Conservation (phyloP, 2,888 invertebrate species). For the Melitaea athalia region DNA sequence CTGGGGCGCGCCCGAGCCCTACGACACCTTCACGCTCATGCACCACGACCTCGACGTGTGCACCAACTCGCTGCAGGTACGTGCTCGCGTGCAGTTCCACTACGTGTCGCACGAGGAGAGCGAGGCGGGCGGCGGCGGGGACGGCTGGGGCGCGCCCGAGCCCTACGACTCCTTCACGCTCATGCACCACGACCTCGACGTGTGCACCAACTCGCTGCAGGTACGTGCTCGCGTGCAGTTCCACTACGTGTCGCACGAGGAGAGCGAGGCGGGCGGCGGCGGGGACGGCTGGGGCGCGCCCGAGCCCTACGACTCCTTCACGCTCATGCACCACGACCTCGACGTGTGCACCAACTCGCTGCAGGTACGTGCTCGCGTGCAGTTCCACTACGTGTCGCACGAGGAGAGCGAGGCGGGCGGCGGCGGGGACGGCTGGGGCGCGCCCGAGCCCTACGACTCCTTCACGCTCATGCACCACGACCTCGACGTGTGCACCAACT, state of each 20-base stretch:
- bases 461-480: constrained; percentile 99
- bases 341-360: constrained; percentile 97
- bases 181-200: constrained; percentile 98
- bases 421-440: constrained; percentile 86
- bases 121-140: constrained; percentile 73
- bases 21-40: constrained; percentile 98
- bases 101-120: constrained; percentile 41
- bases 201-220: constrained; percentile 93
- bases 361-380: background rate
- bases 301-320: constrained; percentile 96
- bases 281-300: constrained; percentile 89
- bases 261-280: constrained; percentile 34
- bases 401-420: constrained; percentile 18
- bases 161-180: constrained; percentile 98
- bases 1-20: constrained; percentile 91
- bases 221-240: no score
- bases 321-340: constrained; percentile 98
- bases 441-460: constrained; percentile 94
- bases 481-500: constrained; percentile 98
- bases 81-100: background rate
- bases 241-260: no score
- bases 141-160: constrained; percentile 89
- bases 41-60: constrained; percentile 99
- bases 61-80: constrained; percentile 93
- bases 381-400: no score